Conservation (phyloP, 2,113 vertebrate species). For the Pan troglodytes region NHGRI_mPanTro3-v2.1_pri NC_072421.2:35366001-35366500, state of each 20-base stretch:
- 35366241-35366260: not conserved
- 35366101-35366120: not conserved
- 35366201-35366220: not conserved
- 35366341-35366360: slow-evolving; percentile 1
- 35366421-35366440: slow-evolving; percentile 8
- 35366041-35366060: not conserved
- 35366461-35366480: not conserved
- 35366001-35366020: not conserved
- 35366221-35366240: not conserved
- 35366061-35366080: not conserved
- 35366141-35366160: not conserved
- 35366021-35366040: not conserved
- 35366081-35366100: not conserved
- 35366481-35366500: not conserved
- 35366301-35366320: not conserved
- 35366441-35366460: not conserved
- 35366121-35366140: not conserved
- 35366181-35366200: not conserved
- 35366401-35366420: not conserved
- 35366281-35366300: not conserved
- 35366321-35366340: not conserved
- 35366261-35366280: not conserved
- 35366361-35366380: not conserved
- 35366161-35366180: not conserved
- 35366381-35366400: not conserved